Percentiles rank a stretch among this genome's conserved stretches.
Conservation (phyloP, 2,888 invertebrate species). For the Opisthograptis luteolata region DNA sequence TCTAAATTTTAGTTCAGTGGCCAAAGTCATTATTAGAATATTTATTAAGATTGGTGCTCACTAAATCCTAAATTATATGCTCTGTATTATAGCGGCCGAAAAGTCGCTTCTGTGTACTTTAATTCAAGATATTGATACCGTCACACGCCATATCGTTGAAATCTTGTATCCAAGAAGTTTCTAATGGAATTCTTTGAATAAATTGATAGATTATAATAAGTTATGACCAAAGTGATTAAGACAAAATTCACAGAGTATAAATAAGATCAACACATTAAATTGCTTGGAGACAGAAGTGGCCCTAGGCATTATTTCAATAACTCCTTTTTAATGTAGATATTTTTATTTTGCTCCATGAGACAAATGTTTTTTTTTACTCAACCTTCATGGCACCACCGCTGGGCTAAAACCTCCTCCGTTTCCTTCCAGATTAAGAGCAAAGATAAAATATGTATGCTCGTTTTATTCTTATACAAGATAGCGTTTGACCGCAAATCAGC, state of each 20-base stretch:
- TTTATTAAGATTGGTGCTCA: slow-evolving; percentile 18
- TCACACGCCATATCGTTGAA: slow-evolving; percentile 28
- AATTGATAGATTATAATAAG: slow-evolving; percentile 27
- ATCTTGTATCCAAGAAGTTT: slow-evolving; percentile 33
- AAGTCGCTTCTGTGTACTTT: slow-evolving; percentile 18
- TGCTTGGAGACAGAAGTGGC: neutral
- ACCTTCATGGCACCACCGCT: too few relatives aligned
- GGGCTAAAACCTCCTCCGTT: too few relatives aligned
- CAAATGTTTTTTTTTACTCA: too few relatives aligned
- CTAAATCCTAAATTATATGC: slow-evolving; percentile 8
- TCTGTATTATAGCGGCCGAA: slow-evolving; percentile 7
- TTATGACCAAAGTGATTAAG: slow-evolving; percentile 20
- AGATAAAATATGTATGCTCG: too few relatives aligned
- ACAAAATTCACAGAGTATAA: slow-evolving; percentile 6
- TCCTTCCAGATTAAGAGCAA: too few relatives aligned
- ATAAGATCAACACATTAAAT: slow-evolving; percentile 1
- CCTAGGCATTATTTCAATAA: too few relatives aligned
- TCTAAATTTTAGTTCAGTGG: slow-evolving; percentile 33
- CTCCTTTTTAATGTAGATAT: too few relatives aligned
- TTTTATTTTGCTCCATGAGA: too few relatives aligned
- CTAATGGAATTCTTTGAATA: slow-evolving; percentile 34
- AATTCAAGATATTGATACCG: slow-evolving; percentile 23
- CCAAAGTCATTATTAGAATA: slow-evolving; percentile 17
- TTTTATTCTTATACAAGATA: too few relatives aligned
- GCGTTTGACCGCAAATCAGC: too few relatives aligned